A percentile compares a stretch with the other conserved stretches of the same genome.
Evolutionary conservation across 2,797 vertebrate genomes (phyloP).

Genomic region (Sebastes matsubarae): DNA sequence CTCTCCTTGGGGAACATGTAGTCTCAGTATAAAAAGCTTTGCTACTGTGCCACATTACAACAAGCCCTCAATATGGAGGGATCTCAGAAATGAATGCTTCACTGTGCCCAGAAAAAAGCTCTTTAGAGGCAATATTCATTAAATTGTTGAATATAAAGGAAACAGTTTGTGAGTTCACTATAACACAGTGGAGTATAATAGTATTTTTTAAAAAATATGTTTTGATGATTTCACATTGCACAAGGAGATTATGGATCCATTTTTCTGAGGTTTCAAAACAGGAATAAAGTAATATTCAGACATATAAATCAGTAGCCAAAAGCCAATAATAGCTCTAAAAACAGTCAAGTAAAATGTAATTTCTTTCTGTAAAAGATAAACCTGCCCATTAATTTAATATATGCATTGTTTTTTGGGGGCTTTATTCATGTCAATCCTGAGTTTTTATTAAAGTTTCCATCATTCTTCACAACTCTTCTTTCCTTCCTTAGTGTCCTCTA

Average conservation of each 20-base stretch:
- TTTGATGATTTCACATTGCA: neutral
- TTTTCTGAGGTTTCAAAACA: conserved; percentile 4
- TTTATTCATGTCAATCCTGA: neutral
- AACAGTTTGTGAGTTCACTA: conserved; percentile 24
- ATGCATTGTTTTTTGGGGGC: neutral
- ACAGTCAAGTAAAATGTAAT: neutral
- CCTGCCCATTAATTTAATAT: neutral
- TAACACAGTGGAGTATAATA: neutral
- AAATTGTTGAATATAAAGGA: conserved; percentile 38
- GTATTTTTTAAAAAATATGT: neutral
- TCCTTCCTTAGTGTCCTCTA: conserved; percentile 35
- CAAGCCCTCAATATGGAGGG: conserved; percentile 72
- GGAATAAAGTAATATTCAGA: neutral
- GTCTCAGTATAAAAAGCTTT: conserved; percentile 77
- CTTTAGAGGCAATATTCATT: conserved; percentile 56
- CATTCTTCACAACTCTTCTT: conserved; percentile 32
- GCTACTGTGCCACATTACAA: conserved; percentile 73
- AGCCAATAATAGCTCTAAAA: neutral
- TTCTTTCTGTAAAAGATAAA: neutral
- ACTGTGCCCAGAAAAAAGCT: conserved; percentile 51
- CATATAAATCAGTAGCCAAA: neutral
- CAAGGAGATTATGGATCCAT: neutral
- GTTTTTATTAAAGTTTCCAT: conserved; percentile 41
- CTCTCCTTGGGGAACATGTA: conserved; percentile 80
- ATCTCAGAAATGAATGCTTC: conserved; percentile 67